A percentile compares a stretch with the other conserved stretches of the same genome.
phyloP scores from a whole-genome alignment of 2,797 vertebrate genomes.

The Catostomus latipinnis region DNA sequence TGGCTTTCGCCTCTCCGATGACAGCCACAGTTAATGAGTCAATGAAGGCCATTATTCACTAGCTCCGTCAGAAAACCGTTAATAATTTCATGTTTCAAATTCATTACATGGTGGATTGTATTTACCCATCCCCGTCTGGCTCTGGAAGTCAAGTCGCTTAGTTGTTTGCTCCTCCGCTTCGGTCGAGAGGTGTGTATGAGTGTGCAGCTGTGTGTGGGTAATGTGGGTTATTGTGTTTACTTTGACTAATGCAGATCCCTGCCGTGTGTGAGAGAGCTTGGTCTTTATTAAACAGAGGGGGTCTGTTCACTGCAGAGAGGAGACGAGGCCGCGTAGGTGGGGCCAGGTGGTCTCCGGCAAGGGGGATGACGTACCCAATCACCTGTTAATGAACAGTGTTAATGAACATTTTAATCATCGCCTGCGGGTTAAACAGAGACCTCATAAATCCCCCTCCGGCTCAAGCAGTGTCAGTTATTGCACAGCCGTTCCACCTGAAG shows the following conservation, averaged over 20 bases:
- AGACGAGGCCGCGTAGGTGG: constrained; percentile 59
- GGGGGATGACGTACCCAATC: constrained; percentile 51
- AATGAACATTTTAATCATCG: constrained; percentile 83
- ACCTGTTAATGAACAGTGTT: constrained; percentile 72
- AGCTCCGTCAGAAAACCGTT: constrained; percentile 59
- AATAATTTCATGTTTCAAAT: constrained; percentile 75
- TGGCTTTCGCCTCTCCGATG: constrained; percentile 49
- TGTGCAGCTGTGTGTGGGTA: constrained; percentile 34
- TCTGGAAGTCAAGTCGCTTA: constrained; percentile 53
- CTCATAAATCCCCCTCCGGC: constrained; percentile 35
- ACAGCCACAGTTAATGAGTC: constrained; percentile 74
- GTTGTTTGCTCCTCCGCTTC: constrained; percentile 29
- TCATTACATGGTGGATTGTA: constrained; percentile 67
- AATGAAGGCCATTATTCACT: constrained; percentile 77
- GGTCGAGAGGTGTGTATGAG: constrained; percentile 33
- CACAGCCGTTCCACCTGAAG: not conserved
- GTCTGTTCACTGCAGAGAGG: constrained; percentile 54
- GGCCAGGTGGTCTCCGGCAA: constrained; percentile 68
- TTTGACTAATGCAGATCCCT: constrained; percentile 57
- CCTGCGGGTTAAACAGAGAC: constrained; percentile 58
- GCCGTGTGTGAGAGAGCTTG: constrained; percentile 38
- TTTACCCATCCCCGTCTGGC: constrained; percentile 64
- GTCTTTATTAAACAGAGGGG: constrained; percentile 57
- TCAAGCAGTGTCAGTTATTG: constrained; percentile 43
- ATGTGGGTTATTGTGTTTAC: constrained; percentile 58